phyloP scores from a whole-genome alignment of 2,113 vertebrate species.

The Dromiciops gliroides region DNA sequence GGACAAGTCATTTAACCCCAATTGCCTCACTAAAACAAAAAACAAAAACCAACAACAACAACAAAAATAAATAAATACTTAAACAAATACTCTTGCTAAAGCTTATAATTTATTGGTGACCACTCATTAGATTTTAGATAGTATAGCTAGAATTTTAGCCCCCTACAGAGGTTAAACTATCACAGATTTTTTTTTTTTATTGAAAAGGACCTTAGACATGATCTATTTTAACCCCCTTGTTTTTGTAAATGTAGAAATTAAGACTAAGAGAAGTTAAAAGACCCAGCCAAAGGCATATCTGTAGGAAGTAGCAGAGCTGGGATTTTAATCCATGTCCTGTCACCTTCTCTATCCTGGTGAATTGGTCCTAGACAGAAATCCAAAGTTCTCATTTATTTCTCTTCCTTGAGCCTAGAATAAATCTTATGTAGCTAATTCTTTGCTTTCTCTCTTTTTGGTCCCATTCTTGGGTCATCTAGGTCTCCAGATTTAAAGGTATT shows the following conservation, averaged over 20 bases:
- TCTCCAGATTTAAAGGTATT: neutral
- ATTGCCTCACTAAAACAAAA: too few relatives aligned
- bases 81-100: too few relatives aligned
- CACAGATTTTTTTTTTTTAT: neutral
- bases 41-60: too few relatives aligned
- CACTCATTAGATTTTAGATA: too few relatives aligned
- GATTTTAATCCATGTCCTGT: neutral
- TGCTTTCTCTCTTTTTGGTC: neutral
- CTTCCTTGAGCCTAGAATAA: neutral
- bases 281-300: neutral
- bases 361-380: neutral
- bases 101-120: too few relatives aligned
- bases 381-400: neutral
- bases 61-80: too few relatives aligned
- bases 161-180: neutral
- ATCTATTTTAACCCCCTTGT: neutral
- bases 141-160: too few relatives aligned
- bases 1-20: too few relatives aligned
- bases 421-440: neutral
- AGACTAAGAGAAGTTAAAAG: neutral
- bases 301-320: neutral
- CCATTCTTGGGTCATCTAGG: neutral
- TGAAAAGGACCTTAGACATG: neutral
- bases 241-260: neutral
- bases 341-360: neutral